These are phyloP conservation scores for Chrysolina haemoptera DNA, from an alignment of 2,888 invertebrate species.

Conservation along the genomic window DNA sequence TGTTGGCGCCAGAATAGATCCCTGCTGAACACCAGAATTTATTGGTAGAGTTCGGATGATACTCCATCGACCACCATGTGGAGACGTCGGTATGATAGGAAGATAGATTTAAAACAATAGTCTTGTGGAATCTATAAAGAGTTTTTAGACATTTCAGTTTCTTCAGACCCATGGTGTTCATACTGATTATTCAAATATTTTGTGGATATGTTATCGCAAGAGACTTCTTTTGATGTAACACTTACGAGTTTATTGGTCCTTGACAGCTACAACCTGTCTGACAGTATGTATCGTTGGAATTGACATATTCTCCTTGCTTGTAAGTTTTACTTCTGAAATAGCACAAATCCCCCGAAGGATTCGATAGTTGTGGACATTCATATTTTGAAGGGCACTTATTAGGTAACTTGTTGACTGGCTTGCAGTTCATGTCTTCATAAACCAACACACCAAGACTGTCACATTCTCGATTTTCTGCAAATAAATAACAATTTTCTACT, in stretches of 20 bases:
- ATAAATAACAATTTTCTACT: too few relatives aligned
- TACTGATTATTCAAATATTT: too few relatives aligned
- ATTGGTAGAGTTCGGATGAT: too few relatives aligned
- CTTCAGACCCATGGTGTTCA: too few relatives aligned
- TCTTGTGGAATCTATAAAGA: too few relatives aligned
- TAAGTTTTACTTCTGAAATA: constrained; percentile 51
- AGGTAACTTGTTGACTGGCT: constrained; percentile 38
- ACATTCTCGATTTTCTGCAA: constrained; percentile 31
- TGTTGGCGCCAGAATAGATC: too few relatives aligned
- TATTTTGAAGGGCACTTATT: constrained; percentile 45
- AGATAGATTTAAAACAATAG: too few relatives aligned
- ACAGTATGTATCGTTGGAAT: constrained; percentile 47
- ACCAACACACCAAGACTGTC: constrained; percentile 46
- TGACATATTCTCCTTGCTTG: constrained; percentile 45
- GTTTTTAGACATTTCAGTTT: too few relatives aligned
- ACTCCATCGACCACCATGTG: too few relatives aligned
- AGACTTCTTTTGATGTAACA: neutral
- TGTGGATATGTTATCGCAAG: neutral
- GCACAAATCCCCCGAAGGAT: constrained; percentile 47
- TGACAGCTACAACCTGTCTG: constrained; percentile 53
- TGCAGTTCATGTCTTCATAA: constrained; percentile 54
- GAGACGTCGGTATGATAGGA: too few relatives aligned
- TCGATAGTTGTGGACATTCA: constrained; percentile 49
- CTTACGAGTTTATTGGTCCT: constrained; percentile 45
- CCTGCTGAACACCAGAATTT: too few relatives aligned